Conservation (phyloP, 2,113 vertebrate species). For the Rhinoderma darwinii region DNA sequence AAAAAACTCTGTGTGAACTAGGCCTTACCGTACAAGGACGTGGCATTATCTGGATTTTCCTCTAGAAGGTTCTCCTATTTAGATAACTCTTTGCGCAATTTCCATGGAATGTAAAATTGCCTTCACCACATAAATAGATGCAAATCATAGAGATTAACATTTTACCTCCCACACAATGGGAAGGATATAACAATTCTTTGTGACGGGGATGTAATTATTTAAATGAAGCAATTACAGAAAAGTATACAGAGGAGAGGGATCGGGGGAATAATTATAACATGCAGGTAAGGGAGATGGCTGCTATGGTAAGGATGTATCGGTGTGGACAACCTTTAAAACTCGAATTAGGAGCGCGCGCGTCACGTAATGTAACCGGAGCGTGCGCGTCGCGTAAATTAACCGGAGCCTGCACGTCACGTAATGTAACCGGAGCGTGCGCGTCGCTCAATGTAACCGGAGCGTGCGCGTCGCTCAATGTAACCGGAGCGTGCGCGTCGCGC, state of each 20-base stretch:
- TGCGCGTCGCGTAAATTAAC: background rate
- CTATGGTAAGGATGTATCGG: slow-evolving; percentile 2
- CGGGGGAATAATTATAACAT: slow-evolving; percentile 73
- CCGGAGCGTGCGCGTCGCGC: background rate
- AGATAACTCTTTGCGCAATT: background rate
- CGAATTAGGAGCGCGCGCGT: background rate
- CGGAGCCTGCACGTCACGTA: background rate
- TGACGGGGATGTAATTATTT: slow-evolving; percentile 29
- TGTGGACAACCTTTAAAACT: slow-evolving; percentile 1
- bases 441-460: background rate
- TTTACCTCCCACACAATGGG: slow-evolving; percentile 45
- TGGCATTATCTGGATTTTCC: background rate
- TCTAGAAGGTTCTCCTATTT: background rate
- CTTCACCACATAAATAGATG: slow-evolving; percentile 21
- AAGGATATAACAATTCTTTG: slow-evolving; percentile 35
- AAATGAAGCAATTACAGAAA: slow-evolving; percentile 51
- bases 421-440: background rate
- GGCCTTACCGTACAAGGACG: background rate
- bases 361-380: slow-evolving; percentile 6
- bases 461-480: too few relatives aligned
- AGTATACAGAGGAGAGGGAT: slow-evolving; percentile 72
- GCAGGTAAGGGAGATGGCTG: slow-evolving; percentile 8
- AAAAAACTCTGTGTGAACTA: background rate
- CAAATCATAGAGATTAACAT: slow-evolving; percentile 27
- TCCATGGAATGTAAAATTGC: background rate